Base-by-base conservation (phyloP, 2,888 invertebrate genomes). In the Aradus depressus region DNA sequence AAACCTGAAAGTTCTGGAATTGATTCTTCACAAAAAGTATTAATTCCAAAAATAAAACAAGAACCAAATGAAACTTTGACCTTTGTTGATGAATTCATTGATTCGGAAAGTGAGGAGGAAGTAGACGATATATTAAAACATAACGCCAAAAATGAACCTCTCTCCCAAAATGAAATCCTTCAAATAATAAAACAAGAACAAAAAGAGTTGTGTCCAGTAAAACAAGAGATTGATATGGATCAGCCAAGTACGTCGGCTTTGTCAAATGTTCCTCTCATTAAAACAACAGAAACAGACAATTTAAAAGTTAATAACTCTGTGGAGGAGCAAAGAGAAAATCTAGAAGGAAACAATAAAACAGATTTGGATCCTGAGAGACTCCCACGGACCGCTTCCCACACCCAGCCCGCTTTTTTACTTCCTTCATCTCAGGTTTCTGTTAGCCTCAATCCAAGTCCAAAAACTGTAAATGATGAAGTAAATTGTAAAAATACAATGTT, bases 81-180 rank as follows among this genome's bases (percentile, higher is more conserved):
- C n/a, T n/a, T n/a, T n/a, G n/a, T n/a, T n/a, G n/a, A n/a, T n/a
- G n/a, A n/a, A n/a, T n/a, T n/a, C 23, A 32, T 52, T 45, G 44
- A 48, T 42, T 10, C 52, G 31, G 34, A 47, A 52, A 16, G 44
- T 10, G 19, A 45, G 12, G 35, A 52, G 18, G 37, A 10, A 2
- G 38, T 25, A 26, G 19, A 14, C 21, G 18, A 16, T 23, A 18
- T 12, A 5, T 18, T 51, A 14, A 14, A 28, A 26, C 28, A 37
- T 22, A 39, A 44, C 22, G 44, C 37, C 35, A 47, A 38, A 23
- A 43, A 49, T 14, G 44, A 48, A n/a, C 84, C 81, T 54, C 75
- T 86, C 61, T 80, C 84, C 42, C 76, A 80, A 57, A 75, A 75
- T 56, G 79, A 82, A 63, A 81, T 88, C 54, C 68, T 68, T 1